These are phyloP conservation scores for Trypoxylus dichotomus DNA, from an alignment of 1,140 invertebrate species.

Conservation along the genomic window DNA sequence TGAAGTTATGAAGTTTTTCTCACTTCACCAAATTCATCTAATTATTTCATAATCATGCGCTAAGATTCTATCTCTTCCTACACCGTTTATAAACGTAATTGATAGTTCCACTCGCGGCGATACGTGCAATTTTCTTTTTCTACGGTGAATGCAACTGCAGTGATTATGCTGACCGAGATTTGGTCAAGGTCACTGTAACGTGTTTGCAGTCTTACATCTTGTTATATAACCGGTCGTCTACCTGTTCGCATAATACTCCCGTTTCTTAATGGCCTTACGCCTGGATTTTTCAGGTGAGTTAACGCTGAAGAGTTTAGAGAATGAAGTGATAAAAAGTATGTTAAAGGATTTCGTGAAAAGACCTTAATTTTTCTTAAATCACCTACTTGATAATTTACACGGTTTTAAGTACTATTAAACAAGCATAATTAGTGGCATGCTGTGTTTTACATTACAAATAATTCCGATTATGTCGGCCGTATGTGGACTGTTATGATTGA, in stretches of 20 bases:
- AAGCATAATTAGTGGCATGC: background rate
- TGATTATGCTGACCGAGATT: background rate
- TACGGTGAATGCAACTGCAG: background rate
- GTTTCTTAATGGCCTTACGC: background rate
- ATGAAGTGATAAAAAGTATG: background rate
- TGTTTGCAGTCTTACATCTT: conserved; percentile 1
- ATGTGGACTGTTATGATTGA: no score
- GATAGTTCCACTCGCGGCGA: background rate
- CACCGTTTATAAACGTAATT: background rate
- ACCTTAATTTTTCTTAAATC: background rate
- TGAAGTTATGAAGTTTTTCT: no score
- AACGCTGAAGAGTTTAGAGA: background rate
- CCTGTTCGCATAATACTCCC: conserved; percentile 18
- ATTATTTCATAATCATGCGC: no score
- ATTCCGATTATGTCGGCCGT: background rate
- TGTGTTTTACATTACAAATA: background rate
- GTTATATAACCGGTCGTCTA: conserved; percentile 28
- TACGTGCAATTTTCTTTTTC: conserved; percentile 13
- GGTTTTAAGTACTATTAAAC: background rate
- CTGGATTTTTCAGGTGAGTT: background rate
- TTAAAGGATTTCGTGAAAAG: background rate
- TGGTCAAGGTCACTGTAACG: conserved; percentile 25
- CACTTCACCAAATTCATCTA: no score
- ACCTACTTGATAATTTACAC: background rate
- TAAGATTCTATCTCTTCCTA: no score